These are phyloP conservation scores for Mobula birostris DNA, from an alignment of 2,113 vertebrate genomes.

Conservation along the genomic window DNA sequence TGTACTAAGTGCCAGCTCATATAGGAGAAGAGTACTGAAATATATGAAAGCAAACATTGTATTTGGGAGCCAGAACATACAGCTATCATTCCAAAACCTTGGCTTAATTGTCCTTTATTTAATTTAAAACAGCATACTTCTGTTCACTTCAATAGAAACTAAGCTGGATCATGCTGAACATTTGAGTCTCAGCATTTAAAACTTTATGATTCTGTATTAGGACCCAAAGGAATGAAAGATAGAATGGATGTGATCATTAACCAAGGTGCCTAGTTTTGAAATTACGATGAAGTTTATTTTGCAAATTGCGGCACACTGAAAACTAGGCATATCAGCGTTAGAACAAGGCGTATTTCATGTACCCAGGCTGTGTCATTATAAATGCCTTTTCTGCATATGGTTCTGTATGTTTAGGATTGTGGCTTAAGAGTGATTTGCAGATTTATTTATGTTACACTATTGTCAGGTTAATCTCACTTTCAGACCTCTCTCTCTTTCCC, in stretches of 20 bases:
- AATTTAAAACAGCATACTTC: not conserved
- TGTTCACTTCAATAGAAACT: not conserved
- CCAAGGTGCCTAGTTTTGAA: not conserved
- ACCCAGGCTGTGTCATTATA: not conserved
- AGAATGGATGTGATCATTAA: not conserved
- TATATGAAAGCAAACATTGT: not conserved
- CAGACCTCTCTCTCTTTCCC: not conserved
- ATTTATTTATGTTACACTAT: not conserved
- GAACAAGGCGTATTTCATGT: not conserved
- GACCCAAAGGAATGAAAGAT: not conserved
- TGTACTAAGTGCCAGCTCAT: not conserved
- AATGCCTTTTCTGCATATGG: not conserved
- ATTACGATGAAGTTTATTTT: not conserved
- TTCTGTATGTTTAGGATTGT: not conserved
- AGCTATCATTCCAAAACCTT: not conserved
- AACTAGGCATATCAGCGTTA: not conserved
- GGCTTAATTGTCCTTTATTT: not conserved
- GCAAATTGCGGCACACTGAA: not conserved
- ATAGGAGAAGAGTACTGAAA: not conserved
- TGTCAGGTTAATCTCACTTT: not conserved
- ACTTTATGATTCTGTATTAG: not conserved
- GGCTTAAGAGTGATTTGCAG: not conserved
- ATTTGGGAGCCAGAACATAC: not conserved
- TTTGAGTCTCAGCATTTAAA: not conserved
- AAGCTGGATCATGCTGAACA: not conserved